These are phyloP conservation scores for Rhingia rostrata DNA, from an alignment of 2,888 invertebrate genomes.

Conservation along the genomic window DNA sequence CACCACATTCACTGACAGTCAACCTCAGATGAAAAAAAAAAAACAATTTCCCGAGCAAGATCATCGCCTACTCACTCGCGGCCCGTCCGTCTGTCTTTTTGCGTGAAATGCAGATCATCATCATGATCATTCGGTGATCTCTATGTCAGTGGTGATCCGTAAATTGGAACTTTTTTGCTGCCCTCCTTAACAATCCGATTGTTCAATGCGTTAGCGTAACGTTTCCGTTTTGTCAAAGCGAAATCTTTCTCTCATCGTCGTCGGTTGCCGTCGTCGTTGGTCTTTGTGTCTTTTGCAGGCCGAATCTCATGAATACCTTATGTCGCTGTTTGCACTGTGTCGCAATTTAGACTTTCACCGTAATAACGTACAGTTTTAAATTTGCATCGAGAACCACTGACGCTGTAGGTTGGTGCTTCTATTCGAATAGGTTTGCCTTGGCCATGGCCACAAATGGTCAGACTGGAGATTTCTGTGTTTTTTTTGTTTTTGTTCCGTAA, in stretches of 20 bases:
- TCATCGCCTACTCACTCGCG: conserved; percentile 14
- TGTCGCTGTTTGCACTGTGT: conserved; percentile 26
- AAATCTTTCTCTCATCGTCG: conserved; percentile 19
- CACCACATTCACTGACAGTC: conserved; percentile 26
- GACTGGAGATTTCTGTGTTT: conserved; percentile 44
- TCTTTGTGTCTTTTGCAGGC: conserved; percentile 4
- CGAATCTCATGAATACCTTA: conserved; percentile 69
- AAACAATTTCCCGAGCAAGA: conserved; percentile 18
- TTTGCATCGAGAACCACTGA: conserved; percentile 41
- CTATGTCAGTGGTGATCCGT: conserved; percentile 67
- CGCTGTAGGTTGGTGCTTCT: not conserved
- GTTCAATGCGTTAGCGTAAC: conserved; percentile 57
- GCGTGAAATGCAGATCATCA: conserved; percentile 47
- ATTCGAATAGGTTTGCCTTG: conserved; percentile 44
- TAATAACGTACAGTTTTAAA: conserved; percentile 64
- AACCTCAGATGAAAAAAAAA: conserved; percentile 19
- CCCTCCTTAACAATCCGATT: conserved; percentile 47
- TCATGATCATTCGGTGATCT: conserved; percentile 64
- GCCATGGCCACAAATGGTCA: conserved; percentile 54
- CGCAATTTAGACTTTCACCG: conserved; percentile 69
- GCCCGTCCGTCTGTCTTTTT: not conserved
- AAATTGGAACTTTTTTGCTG: conserved; percentile 62
- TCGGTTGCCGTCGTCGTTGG: conserved; percentile 1
- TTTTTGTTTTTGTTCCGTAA: conserved; percentile 18
- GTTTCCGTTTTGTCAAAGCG: conserved; percentile 66